Base-by-base conservation (phyloP, 2,888 invertebrate species). In the Drosophila colorata region DNA sequence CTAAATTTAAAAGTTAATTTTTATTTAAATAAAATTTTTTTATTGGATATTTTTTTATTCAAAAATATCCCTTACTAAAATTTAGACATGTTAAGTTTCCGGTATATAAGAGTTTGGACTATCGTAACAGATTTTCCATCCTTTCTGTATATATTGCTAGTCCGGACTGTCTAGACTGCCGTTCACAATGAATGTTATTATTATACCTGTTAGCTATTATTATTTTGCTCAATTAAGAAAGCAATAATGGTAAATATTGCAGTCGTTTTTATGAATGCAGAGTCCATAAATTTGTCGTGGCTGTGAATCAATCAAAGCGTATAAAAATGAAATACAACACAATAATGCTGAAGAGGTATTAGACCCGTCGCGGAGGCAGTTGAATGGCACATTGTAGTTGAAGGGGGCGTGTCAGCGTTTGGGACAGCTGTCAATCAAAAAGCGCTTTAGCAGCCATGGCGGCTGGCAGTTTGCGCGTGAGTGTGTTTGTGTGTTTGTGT, bases 371-470 rank as follows among this genome's bases (percentile, higher is more conserved):
- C 18, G 14, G 18, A 11, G 46, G 20, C 60, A n/a, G 44, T 6
- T 52, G 37, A 43, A 20, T 44, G 37, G 25, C 7, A 11, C 8
- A 33, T 33, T 28, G 14, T 20, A 48, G 23, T 13, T 28, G 35
- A n/a, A 52, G 5, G 33, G 49, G 66, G 66, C 64, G 46, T 64
- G 64, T 11, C 49, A 8, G 31, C 31, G 31, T 37, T 47, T 18
- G 65, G 13, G 49, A 52, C 73, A 63, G 65, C 75, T 69, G 78
- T 63, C 78, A 59, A 73, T 72, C 74, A 71, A 46, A 69, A 43
- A 40, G 44, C 48, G 75, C 61, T 58, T 51, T 52, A 47, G 57
- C 52, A 14, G 41, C 33, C 41, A 43, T 35, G 23, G 33, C 56
- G 59, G 55, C 60, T 57, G 48, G 44, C 53, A 40, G 16, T 7